Evolutionary conservation across 2,113 vertebrate genomes (phyloP).

Genomic region (Scomber scombrus): DNA sequence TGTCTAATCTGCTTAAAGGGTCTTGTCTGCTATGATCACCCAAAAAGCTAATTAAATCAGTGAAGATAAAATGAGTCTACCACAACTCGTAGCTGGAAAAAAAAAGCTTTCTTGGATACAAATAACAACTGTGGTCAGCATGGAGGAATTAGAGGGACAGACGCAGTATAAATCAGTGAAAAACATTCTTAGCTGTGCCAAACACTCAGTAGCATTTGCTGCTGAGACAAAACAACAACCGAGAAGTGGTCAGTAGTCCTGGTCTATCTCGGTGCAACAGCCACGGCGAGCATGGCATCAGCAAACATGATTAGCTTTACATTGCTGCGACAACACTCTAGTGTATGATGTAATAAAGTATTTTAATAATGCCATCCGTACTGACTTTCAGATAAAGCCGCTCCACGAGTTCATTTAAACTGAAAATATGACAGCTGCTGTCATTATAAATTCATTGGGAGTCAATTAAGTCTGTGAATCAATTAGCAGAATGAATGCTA

Average conservation of each 20-base stretch:
- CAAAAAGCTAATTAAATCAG: constrained; percentile 1
- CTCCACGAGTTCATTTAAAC: constrained; percentile 53
- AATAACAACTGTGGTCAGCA: constrained; percentile 10
- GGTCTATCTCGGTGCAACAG: constrained; percentile 27
- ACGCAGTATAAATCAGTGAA: not conserved
- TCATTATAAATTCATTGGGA: constrained; percentile 75
- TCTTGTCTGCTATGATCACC: not conserved
- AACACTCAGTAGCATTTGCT: constrained; percentile 27
- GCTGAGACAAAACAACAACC: constrained; percentile 13
- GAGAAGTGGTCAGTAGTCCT: not conserved
- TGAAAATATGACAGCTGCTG: constrained; percentile 75
- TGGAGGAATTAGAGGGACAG: constrained; percentile 1
- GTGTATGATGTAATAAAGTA: constrained; percentile 48
- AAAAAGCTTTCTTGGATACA: not conserved
- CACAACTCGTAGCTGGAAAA: not conserved
- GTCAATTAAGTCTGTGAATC: constrained; percentile 79
- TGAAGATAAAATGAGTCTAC: not conserved
- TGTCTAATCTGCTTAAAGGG: not conserved
- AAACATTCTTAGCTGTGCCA: constrained; percentile 18
- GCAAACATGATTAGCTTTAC: constrained; percentile 59
- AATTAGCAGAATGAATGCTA: constrained; percentile 74
- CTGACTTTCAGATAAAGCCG: constrained; percentile 50
- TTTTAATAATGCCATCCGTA: constrained; percentile 55
- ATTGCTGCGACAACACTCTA: constrained; percentile 41
- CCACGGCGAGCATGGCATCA: constrained; percentile 23